Base-by-base conservation (phyloP, 2,888 invertebrate species). In the Brachyptera risi region DNA sequence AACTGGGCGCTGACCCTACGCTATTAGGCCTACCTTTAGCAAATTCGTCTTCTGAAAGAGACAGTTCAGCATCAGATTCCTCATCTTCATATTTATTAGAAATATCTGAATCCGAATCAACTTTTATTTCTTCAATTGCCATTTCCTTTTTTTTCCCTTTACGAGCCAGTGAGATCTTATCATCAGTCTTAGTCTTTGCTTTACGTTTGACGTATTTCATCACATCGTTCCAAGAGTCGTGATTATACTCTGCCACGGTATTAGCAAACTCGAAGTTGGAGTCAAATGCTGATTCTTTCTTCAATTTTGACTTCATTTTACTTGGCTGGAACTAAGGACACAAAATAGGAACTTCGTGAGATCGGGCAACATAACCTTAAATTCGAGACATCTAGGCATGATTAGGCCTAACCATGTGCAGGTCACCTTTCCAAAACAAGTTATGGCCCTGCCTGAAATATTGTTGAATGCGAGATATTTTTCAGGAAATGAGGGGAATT, bases 231-330 rank as follows among this genome's bases (percentile, higher is more conserved):
- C 90, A 89, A 3, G 88, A 84, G 70, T 91, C 89, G 76, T 85
- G 74, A 72, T 91, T 90, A 71, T 92, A 92, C 68, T 93, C 92
- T 63, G 86, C 84, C 0, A 83, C 83, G 15, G 86, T 86, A 11
- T 84, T 83, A 35, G 89, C 84, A 78, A 95, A 95, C 68, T 88
- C 80, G 71, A 95, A 95, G 27, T 83, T 83, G n/a, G 83, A 83
- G 70, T 90, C 86, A 68, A 94, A 91, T 68, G 91, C 90, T 0
- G 84, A 84, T 65, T 83, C 83, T 66, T 83, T 82, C 63, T 84
- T 84, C 35, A 82, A 82, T 63, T 84, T 84, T 37, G 82, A 82
- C 67, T 88, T 88, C 68, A 86, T 83, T 73, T 88, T 90, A 1
- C 87, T 85, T 37, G 92, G 92, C 79, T 93, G 92, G 75, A 88